phyloP scores from a whole-genome alignment of 92 coral and sea anemone genomes.

The Epizoanthus rinbou region DNA sequence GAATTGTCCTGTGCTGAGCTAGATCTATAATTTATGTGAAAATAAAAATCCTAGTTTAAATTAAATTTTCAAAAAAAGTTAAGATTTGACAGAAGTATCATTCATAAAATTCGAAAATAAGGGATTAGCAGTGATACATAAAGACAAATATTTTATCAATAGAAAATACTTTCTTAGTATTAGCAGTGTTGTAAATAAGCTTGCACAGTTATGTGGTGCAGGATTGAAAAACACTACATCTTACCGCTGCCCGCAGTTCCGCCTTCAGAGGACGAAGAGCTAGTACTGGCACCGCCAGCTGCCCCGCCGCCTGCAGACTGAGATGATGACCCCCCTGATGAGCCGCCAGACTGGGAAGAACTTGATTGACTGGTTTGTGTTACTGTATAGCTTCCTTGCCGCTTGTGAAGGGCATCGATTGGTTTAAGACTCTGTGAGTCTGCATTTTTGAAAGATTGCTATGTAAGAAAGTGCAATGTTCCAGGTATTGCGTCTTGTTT shows the following conservation, averaged over 20 bases:
- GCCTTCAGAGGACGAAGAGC: background rate
- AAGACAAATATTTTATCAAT: too few species aligned
- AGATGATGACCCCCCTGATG: slow-evolving; percentile 8
- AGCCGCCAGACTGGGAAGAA: slow-evolving; percentile 7
- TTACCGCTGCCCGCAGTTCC: slow-evolving; percentile 24
- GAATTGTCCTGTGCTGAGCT: too few species aligned
- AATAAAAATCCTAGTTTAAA: too few species aligned
- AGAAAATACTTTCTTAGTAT: too few species aligned
- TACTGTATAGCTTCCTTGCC: slow-evolving; percentile 16
- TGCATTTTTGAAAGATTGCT: slow-evolving; percentile 31
- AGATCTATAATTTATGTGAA: too few species aligned
- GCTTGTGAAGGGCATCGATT: slow-evolving; percentile 28
- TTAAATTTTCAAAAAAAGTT: too few species aligned
- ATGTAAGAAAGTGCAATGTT: background rate
- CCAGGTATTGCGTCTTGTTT: background rate
- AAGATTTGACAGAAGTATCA: too few species aligned
- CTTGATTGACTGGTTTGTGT: slow-evolving; percentile 34
- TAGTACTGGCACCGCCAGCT: background rate
- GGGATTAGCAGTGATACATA: too few species aligned
- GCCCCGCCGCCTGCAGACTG: slow-evolving; percentile 34
- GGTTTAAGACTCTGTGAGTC: slow-evolving; percentile 25
- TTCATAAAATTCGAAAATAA: too few species aligned
- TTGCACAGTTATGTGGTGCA: slow-evolving; percentile 6
- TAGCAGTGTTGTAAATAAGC: too few species aligned
- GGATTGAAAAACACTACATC: slow-evolving; percentile 15